Conservation (phyloP, 2,888 invertebrate genomes). For the Leptopilina drosophilae region DNA sequence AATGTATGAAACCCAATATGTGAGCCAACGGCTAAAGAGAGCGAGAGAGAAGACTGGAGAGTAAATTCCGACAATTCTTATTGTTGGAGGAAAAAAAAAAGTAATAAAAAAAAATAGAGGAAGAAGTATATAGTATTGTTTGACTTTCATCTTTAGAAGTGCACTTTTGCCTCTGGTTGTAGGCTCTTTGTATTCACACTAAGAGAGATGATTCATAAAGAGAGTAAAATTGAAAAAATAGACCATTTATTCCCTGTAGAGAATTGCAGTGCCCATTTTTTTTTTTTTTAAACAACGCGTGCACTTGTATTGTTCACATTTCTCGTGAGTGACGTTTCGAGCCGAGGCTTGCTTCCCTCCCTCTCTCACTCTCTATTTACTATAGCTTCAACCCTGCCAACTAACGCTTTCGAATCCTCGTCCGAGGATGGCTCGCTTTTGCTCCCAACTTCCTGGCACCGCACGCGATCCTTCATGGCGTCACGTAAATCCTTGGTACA, state of each 20-base stretch:
- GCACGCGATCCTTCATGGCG: constrained; percentile 54
- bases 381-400: constrained; percentile 10
- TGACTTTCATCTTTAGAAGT: constrained; percentile 19
- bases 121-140: background rate
- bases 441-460: constrained; percentile 55
- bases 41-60: background rate
- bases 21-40: background rate
- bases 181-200: constrained; percentile 1
- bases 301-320: constrained; percentile 21
- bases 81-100: background rate
- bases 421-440: constrained; percentile 51
- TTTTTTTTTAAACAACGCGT: constrained; percentile 13
- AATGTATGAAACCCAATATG: constrained; percentile 5
- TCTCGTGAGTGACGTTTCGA: constrained; percentile 36
- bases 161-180: constrained; percentile 21
- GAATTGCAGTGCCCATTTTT: constrained; percentile 27
- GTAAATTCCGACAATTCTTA: background rate
- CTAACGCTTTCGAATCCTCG: constrained; percentile 27
- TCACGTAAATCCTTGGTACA: constrained; percentile 55
- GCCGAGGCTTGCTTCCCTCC: constrained; percentile 13
- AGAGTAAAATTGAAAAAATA: constrained; percentile 27
- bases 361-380: background rate
- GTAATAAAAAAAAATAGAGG: too few species aligned
- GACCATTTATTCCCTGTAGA: constrained; percentile 9
- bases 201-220: constrained; percentile 19